Evolutionary conservation across 2,888 invertebrate species (phyloP).

Genomic region (Drosophila glabriapex): DNA sequence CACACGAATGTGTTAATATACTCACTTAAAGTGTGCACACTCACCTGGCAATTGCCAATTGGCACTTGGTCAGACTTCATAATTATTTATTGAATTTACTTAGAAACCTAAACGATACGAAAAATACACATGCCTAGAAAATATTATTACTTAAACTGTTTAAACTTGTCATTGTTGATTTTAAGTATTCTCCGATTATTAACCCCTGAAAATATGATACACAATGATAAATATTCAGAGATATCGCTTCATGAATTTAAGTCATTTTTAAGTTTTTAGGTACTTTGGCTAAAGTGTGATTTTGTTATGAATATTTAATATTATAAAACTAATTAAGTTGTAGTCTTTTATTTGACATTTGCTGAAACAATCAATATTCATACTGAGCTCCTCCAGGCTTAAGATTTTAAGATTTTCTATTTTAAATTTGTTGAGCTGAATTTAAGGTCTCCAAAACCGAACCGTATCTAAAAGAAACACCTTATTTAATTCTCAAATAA

Average conservation of each 20-base stretch:
- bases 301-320: not conserved
- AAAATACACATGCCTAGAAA: not conserved
- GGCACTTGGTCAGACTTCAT: constrained; percentile 12
- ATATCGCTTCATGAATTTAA: not conserved
- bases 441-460: not conserved
- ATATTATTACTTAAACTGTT: not conserved
- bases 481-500: not conserved
- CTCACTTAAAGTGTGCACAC: constrained; percentile 2
- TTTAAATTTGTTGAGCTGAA: not conserved
- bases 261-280: accelerated
- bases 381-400: accelerated
- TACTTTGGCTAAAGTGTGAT: not conserved
- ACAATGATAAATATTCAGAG: not conserved
- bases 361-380: not conserved
- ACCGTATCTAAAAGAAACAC: not conserved
- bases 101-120: not conserved
- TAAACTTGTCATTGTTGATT: not conserved
- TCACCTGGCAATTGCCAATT: not conserved
- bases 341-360: not conserved
- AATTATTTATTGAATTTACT: not conserved
- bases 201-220: not conserved
- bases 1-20: constrained; percentile 6
- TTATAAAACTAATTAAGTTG: not conserved
- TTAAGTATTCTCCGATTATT: not conserved
- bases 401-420: not conserved